phyloP scores from a whole-genome alignment of 2,113 vertebrate species.

The Ranitomeya variabilis region DNA sequence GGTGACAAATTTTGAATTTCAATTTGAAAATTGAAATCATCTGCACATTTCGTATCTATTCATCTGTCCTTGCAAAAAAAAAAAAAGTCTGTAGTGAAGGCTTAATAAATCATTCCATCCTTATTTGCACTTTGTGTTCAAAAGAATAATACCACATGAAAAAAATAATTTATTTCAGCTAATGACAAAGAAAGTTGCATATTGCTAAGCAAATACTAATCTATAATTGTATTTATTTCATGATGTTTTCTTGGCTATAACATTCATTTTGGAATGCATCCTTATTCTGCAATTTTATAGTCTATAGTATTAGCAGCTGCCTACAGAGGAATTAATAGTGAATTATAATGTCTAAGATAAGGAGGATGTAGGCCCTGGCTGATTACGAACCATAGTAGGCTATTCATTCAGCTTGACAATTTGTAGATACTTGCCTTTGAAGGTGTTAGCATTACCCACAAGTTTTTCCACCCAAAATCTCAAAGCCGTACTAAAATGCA shows the following conservation, averaged over 20 bases:
- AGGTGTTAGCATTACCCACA: not conserved
- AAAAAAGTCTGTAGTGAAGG: not conserved
- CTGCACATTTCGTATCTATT: slow-evolving; percentile 54
- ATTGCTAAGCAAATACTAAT: not conserved
- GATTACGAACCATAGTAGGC: not conserved
- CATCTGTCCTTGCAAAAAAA: not conserved
- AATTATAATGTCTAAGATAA: no score
- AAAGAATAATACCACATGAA: not conserved
- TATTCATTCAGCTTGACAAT: not conserved
- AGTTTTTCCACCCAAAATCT: not conserved
- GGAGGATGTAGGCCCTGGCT: not conserved
- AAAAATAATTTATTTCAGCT: not conserved
- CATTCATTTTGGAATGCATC: not conserved
- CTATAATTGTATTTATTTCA: not conserved
- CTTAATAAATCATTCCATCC: not conserved
- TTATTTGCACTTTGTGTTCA: not conserved
- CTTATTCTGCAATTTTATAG: not conserved
- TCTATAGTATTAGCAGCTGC: not conserved
- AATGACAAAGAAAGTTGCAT: not conserved
- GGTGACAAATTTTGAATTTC: slow-evolving; percentile 60
- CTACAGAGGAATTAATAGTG: not conserved
- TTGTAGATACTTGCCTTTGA: not conserved
- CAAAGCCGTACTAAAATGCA: not conserved
- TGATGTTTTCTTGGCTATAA: not conserved
- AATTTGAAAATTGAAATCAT: slow-evolving; percentile 57